A percentile compares a stretch with the other conserved stretches of the same genome.
These are phyloP conservation scores for Eremobia ochroleuca DNA, from an alignment of 2,888 invertebrate genomes.

Conservation along the genomic window DNA sequence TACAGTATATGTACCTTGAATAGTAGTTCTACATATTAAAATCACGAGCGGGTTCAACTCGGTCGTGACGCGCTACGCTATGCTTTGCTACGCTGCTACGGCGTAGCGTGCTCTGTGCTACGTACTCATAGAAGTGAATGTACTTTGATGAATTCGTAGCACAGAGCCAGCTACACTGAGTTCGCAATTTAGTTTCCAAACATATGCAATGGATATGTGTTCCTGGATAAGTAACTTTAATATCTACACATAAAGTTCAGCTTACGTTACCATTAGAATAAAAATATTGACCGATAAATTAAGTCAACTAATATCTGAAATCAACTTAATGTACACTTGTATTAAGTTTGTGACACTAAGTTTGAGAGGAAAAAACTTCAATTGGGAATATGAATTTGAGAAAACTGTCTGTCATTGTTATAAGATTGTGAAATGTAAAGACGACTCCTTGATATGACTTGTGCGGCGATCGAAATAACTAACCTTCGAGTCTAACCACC, in stretches of 20 bases:
- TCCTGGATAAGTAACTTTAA: background rate
- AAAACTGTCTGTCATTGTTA: background rate
- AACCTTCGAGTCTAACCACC: no score
- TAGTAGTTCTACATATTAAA: background rate
- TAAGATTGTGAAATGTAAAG: background rate
- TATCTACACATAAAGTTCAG: background rate
- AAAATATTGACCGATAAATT: background rate
- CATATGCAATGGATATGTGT: background rate
- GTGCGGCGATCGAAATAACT: no score
- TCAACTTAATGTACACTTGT: background rate
- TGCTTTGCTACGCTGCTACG: slow-evolving; percentile 15
- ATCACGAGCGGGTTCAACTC: background rate
- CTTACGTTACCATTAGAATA: background rate
- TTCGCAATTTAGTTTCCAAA: background rate
- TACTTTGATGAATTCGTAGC: no score
- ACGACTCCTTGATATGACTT: background rate
- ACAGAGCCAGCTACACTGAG: background rate
- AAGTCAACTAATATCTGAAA: background rate
- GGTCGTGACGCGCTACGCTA: background rate
- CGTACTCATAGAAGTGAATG: background rate
- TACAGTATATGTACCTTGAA: background rate
- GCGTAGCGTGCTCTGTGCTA: slow-evolving; percentile 7
- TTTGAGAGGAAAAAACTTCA: background rate
- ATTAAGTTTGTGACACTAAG: background rate
- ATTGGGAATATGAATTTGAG: background rate